Evolutionary conservation across 1,140 invertebrate genomes (phyloP), one percentile per base, ranked within the genome.

Genomic region (Ylistrum balloti): DNA sequence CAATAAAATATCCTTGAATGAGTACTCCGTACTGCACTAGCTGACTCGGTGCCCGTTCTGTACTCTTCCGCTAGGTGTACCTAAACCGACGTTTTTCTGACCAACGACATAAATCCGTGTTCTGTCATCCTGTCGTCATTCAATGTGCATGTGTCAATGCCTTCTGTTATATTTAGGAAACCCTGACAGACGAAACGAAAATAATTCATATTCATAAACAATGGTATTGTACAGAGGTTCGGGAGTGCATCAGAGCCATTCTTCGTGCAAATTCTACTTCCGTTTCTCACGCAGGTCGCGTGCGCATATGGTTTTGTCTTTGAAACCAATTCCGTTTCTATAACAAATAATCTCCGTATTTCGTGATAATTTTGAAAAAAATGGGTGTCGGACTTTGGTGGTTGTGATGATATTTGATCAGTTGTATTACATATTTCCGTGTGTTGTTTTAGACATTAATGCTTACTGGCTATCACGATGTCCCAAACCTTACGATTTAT

Each of bases 401-500:
- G 22, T 28, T 28, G 56, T 74, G 56, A 74, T 74, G 56, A 74
- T 74, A 74, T 74, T 74, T 74, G 56, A 28, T 74, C 9, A 74
- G 9, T 74, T 28, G 56, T 74, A 74, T 74, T n/a, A 74, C 22
- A 74, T 74, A 74, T 74, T 74, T 74, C 17, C 56, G 56, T 74
- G 56, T 74, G 15, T n/a, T n/a, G 22, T 28, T 74, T 28, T 74
- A 74, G 56, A 74, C 56, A 74, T 74, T 11, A 74, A 9, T 74
- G 22, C 22, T 74, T 74, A 74, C 56, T 74, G 56, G 56, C 22
- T n/a, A 74, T 74, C 56, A 74, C 13, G n/a, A 22, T 28, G 56
- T 74, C 22, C 56, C 56, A 74, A 74, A n/a, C 56, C n/a, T 74
- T 74, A 74, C 56, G 56, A 74, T 74, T 74, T 74, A 74, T 74